phyloP scores from a whole-genome alignment of 2,113 vertebrate species.

The Anthoscopus minutus region DNA sequence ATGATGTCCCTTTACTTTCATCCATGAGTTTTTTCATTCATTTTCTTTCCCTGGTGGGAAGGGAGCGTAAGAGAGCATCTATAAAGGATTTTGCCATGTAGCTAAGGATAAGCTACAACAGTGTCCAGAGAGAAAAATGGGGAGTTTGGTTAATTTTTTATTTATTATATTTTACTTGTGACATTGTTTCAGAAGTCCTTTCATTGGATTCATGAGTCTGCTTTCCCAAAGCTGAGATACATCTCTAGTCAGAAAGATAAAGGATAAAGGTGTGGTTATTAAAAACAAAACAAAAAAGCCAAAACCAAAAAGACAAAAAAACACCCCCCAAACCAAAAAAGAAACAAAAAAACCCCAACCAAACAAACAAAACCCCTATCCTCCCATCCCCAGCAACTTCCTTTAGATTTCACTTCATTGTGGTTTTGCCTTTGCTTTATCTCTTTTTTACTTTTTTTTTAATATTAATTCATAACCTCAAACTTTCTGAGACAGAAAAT shows the following conservation, averaged over 20 bases:
- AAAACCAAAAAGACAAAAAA: background rate
- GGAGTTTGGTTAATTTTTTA: accelerated
- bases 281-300: background rate
- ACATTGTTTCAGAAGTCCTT: background rate
- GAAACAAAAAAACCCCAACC: background rate
- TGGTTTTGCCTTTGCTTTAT: background rate
- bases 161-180: background rate
- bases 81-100: background rate
- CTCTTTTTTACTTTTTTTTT: background rate
- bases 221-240: background rate
- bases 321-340: background rate
- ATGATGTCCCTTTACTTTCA: background rate
- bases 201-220: background rate
- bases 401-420: background rate
- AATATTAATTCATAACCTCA: background rate
- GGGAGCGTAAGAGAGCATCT: accelerated
- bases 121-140: background rate
- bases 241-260: background rate
- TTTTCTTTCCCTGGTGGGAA: background rate
- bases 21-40: background rate
- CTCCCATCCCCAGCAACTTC: background rate
- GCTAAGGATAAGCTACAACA: background rate
- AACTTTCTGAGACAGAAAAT: background rate
- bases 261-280: background rate
- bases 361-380: no score